Percentiles rank a stretch among this genome's conserved stretches.
Conservation (phyloP, 2,113 vertebrate genomes). For the Dasypus novemcinctus region DNA sequence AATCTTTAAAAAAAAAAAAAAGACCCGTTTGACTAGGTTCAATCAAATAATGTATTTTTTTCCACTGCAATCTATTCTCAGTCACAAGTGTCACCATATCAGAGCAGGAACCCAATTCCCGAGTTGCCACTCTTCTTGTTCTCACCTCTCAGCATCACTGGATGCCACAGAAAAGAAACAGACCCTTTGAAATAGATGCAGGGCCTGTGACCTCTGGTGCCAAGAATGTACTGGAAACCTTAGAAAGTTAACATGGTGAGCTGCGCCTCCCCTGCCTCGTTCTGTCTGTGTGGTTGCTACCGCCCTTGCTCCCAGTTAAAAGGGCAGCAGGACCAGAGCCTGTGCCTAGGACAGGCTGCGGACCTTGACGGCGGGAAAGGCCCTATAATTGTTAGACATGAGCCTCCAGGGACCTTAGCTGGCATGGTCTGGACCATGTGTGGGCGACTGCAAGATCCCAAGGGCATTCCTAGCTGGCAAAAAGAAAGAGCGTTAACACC, state of each 20-base stretch:
- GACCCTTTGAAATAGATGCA: not conserved
- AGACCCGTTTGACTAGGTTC: not conserved
- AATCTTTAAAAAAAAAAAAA: too few relatives aligned
- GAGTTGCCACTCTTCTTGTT: not conserved
- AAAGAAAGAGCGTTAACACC: not conserved
- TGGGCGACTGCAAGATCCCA: not conserved
- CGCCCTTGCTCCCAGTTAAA: conserved; percentile 47
- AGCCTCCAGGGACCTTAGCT: conserved; percentile 7
- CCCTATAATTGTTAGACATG: conserved; percentile 6
- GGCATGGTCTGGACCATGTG: not conserved
- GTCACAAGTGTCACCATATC: not conserved
- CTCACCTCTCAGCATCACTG: not conserved
- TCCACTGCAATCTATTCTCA: not conserved
- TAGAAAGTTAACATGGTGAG: not conserved
- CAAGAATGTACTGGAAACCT: not conserved
- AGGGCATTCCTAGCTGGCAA: not conserved
- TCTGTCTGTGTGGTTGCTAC: not conserved
- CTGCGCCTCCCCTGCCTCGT: not conserved
- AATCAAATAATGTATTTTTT: not conserved
- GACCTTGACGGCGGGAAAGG: conserved; percentile 5
- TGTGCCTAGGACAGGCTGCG: not conserved
- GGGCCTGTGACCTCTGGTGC: not conserved
- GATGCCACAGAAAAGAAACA: not conserved
- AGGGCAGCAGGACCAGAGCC: conserved; percentile 39
- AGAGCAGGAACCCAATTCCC: not conserved